A percentile compares a stretch with the other conserved stretches of the same genome.
Evolutionary conservation across 2,113 vertebrate species (phyloP).

Genomic region (Thalassarche chlororhynchos): DNA sequence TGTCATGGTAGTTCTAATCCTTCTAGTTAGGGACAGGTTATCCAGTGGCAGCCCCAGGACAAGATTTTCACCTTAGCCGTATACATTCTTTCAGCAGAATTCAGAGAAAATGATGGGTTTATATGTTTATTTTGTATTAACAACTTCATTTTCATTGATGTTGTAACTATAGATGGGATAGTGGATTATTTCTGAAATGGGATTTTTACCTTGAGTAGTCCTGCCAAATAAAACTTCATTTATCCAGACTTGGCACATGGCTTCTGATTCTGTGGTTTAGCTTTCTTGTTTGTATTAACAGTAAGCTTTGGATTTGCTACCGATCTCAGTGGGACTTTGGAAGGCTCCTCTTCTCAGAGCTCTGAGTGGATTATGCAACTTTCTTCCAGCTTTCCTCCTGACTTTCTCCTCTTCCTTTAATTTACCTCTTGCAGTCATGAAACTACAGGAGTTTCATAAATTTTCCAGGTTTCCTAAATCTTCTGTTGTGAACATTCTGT

Average conservation of each 20-base stretch:
- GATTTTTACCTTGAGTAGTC: background rate
- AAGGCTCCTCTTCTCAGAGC: background rate
- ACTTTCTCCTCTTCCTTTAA: background rate
- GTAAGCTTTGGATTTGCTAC: constrained; percentile 12
- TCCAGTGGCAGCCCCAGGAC: background rate
- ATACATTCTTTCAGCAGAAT: background rate
- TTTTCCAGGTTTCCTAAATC: background rate
- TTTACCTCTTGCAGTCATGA: background rate
- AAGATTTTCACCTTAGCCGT: background rate
- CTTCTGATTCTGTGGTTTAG: background rate
- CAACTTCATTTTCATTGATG: background rate
- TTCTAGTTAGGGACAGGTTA: constrained; percentile 35
- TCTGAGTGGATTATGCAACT: background rate
- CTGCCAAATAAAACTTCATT: background rate
- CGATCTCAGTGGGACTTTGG: background rate
- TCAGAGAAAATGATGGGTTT: background rate
- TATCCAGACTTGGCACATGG: background rate
- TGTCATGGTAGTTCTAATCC: constrained; percentile 50
- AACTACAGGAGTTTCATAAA: background rate
- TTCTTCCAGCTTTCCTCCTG: background rate
- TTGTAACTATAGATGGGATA: background rate
- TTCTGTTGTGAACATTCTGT: background rate
- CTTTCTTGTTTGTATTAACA: constrained; percentile 16
- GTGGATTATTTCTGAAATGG: background rate
- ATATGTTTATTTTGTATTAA: background rate